Evolutionary conservation across 2,888 invertebrate species (phyloP).

Genomic region (Sarcophaga rosellei): DNA sequence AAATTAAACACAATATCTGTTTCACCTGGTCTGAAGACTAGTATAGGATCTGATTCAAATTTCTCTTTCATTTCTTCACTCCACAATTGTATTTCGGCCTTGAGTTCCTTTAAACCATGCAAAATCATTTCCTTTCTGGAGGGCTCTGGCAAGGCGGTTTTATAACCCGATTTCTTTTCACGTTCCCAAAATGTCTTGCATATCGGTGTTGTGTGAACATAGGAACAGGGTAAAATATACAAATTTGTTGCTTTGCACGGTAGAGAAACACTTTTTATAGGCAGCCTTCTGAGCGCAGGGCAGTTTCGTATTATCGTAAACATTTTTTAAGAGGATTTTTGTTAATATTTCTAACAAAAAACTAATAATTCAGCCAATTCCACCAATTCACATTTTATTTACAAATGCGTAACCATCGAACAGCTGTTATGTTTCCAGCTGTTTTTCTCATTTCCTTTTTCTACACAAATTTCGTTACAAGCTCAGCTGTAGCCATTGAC

Average conservation of each 20-base stretch:
- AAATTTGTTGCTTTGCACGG: neutral
- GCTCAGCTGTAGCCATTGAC: neutral
- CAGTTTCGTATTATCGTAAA: slow-evolving; percentile 33
- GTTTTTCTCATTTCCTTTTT: slow-evolving; percentile 14
- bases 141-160: slow-evolving; percentile 75
- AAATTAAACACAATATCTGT: slow-evolving; percentile 89
- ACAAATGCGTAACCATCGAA: slow-evolving; percentile 41
- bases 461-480: neutral
- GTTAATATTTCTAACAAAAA: slow-evolving; percentile 1
- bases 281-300: neutral
- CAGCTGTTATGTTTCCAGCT: slow-evolving; percentile 21
- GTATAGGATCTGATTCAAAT: slow-evolving; percentile 84
- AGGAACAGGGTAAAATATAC: neutral
- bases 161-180: slow-evolving; percentile 80
- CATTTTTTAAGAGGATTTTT: slow-evolving; percentile 29
- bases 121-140: slow-evolving; percentile 83
- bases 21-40: slow-evolving; percentile 84
- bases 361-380: neutral
- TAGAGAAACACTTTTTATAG: neutral
- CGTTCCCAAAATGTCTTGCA: slow-evolving; percentile 79
- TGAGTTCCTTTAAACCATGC: slow-evolving; percentile 86
- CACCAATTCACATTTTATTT: slow-evolving; percentile 55
- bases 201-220: slow-evolving; percentile 76
- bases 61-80: slow-evolving; percentile 86
- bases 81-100: slow-evolving; percentile 86